These are phyloP conservation scores for Uropetala carovei DNA, from an alignment of 2,888 invertebrate species.

Conservation along the genomic window DNA sequence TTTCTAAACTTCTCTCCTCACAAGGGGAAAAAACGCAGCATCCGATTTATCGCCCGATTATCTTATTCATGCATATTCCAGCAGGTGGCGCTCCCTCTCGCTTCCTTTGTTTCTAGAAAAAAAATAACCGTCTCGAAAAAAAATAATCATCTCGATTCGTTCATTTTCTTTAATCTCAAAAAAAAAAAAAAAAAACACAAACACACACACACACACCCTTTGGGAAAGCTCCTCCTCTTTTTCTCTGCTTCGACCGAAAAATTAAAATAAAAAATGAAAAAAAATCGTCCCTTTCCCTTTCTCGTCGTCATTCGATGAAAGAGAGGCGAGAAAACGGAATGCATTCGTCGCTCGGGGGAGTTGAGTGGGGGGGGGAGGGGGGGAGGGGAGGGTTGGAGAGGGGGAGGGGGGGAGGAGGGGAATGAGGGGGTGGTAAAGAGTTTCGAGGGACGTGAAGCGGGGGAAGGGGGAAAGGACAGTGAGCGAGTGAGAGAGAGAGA, in stretches of 20 bases:
- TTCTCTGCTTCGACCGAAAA: neutral
- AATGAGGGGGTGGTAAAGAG: neutral
- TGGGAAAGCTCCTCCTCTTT: neutral
- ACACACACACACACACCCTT: no score
- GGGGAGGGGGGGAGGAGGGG: neutral
- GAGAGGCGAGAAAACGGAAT: neutral
- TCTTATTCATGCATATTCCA: conserved; percentile 49
- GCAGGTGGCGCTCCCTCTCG: conserved; percentile 26
- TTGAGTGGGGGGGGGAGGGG: neutral
- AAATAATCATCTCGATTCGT: neutral
- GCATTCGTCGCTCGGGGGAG: neutral
- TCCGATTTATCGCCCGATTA: conserved; percentile 27
- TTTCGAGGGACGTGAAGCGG: neutral
- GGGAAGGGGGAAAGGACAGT: neutral
- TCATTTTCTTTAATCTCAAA: neutral
- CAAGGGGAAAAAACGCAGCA: neutral
- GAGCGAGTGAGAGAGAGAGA: neutral
- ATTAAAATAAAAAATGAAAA: neutral
- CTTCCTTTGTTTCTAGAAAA: conserved; percentile 39
- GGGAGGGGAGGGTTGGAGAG: neutral
- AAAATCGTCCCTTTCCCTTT: neutral
- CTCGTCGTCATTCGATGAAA: neutral
- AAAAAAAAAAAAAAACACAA: no score
- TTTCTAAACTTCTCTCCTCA: neutral
- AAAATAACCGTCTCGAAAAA: neutral